Percentiles rank a stretch among this genome's conserved stretches.
Conservation (phyloP, 2,888 invertebrate species). For the Morinoia aosen region DNA sequence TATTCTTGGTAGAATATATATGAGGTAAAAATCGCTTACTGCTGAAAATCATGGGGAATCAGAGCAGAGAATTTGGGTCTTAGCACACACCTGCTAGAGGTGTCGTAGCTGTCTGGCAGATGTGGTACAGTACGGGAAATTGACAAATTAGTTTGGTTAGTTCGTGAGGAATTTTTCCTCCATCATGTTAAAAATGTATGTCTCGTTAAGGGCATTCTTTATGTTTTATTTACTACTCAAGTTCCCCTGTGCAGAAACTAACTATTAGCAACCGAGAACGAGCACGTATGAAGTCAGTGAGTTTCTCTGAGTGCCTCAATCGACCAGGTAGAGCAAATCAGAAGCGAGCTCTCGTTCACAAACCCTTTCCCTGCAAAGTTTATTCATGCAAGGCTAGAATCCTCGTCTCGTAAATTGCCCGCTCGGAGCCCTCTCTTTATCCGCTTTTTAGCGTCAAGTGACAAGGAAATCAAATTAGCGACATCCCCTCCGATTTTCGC, state of each 20-base stretch:
- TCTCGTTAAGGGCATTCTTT: not conserved
- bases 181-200: not conserved
- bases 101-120: not conserved
- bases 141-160: not conserved
- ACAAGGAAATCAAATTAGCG: slow-evolving; percentile 50
- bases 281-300: not conserved
- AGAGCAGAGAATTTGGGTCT: not conserved
- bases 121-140: not conserved
- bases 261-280: not conserved
- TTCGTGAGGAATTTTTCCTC: not conserved
- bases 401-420: slow-evolving; percentile 1
- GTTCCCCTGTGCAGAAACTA: not conserved
- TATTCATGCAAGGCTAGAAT: slow-evolving; percentile 2
- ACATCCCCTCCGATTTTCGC: slow-evolving; percentile 36
- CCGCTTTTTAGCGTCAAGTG: slow-evolving; percentile 20
- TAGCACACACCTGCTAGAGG: not conserved
- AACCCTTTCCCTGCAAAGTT: slow-evolving; percentile 4
- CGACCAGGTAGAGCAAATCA: not conserved
- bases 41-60: not conserved
- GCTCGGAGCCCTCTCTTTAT: slow-evolving; percentile 9
- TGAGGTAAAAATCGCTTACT: too few relatives aligned
- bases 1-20: too few relatives aligned
- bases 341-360: not conserved
- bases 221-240: not conserved
- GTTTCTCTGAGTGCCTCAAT: not conserved